Conservation (phyloP, 1,140 invertebrate species). For the Zaprionus kolodkinae region DNA sequence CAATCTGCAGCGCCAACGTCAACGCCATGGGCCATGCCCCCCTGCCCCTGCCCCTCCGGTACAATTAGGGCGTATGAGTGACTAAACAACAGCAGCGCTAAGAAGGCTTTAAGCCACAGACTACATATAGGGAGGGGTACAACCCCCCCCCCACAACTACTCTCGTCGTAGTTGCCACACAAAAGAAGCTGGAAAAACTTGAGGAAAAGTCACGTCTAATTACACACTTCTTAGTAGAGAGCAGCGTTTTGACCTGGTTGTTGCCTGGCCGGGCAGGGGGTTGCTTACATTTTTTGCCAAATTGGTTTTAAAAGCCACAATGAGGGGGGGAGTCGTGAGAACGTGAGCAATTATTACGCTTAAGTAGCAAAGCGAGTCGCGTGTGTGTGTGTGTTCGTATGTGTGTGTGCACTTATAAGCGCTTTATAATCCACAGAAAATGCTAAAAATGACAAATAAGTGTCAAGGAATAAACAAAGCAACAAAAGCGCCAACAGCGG, state of each 20-base stretch:
- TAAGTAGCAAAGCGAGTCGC: conserved; percentile 49
- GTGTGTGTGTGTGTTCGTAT: background rate
- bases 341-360: conserved; percentile 76
- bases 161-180: conserved; percentile 11
- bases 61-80: conserved; percentile 63
- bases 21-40: conserved; percentile 41
- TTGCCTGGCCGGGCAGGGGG: conserved; percentile 31
- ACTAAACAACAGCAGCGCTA: conserved; percentile 46
- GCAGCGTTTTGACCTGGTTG: conserved; percentile 73
- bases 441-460: conserved; percentile 67
- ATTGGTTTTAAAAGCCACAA: conserved; percentile 81
- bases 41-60: background rate
- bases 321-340: conserved; percentile 55
- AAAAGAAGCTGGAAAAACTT: conserved; percentile 59
- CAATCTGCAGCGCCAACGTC: conserved; percentile 32
- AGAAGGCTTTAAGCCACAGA: conserved; percentile 60
- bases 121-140: background rate
- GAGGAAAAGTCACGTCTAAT: conserved; percentile 80
- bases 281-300: conserved; percentile 60
- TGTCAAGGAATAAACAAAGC: conserved; percentile 62
- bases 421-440: conserved; percentile 56
- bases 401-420: conserved; percentile 21
- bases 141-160: too few relatives aligned
- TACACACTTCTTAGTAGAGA: conserved; percentile 75
- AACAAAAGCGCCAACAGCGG: conserved; percentile 22